These are phyloP conservation scores for Noturus placidus DNA, from an alignment of 2,113 vertebrate genomes.

Conservation along the genomic window DNA sequence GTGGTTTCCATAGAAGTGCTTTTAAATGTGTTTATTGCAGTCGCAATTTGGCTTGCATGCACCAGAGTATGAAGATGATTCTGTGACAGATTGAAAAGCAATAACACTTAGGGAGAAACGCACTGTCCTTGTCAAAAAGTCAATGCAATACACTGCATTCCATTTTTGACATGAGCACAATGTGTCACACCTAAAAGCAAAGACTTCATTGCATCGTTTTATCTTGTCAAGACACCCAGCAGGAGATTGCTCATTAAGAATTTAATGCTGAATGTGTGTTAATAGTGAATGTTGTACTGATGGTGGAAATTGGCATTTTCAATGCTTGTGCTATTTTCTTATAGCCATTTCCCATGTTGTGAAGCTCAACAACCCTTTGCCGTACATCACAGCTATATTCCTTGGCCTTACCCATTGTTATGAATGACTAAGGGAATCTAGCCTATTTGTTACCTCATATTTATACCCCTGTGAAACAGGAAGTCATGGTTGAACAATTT, in stretches of 20 bases:
- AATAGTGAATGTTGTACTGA: not conserved
- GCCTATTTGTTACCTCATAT: no score
- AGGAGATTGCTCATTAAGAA: not conserved
- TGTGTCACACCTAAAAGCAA: not conserved
- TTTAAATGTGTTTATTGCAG: not conserved
- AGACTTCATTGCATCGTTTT: not conserved
- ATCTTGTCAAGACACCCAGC: not conserved
- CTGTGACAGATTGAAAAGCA: not conserved
- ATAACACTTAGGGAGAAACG: not conserved
- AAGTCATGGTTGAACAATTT: no score
- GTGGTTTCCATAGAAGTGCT: not conserved
- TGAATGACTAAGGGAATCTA: no score
- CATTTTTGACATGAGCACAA: not conserved
- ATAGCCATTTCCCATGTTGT: no score
- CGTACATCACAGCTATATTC: no score
- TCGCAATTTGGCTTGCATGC: slow-evolving; percentile 3
- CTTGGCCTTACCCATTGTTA: no score
- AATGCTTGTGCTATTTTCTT: no score
- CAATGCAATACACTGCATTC: not conserved
- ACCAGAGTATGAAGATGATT: not conserved
- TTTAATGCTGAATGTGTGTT: not conserved
- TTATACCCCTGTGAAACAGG: no score
- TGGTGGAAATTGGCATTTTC: no score
- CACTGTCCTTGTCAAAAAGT: not conserved
- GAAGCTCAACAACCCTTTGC: no score